Evolutionary conservation across 2,888 invertebrate genomes (phyloP).

Genomic region (Mechanitis messenoides): DNA sequence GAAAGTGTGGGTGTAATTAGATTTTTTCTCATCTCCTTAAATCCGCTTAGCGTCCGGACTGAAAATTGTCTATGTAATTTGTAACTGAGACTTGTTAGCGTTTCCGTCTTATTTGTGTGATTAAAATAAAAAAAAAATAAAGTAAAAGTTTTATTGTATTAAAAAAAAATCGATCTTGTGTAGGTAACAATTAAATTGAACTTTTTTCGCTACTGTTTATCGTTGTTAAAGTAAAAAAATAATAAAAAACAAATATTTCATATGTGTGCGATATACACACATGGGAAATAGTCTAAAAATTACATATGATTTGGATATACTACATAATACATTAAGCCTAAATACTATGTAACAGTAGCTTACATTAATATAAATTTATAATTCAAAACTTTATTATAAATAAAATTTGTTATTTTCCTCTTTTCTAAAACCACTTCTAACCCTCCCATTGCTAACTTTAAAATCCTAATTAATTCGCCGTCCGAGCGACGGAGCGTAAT

Average conservation of each 20-base stretch:
- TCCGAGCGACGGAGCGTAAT: conserved; percentile 63
- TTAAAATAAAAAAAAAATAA: conserved; percentile 30
- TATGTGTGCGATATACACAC: no score
- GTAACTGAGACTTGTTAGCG: conserved; percentile 74
- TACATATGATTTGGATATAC: no score
- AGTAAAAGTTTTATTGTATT: no score
- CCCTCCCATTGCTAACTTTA: conserved; percentile 36
- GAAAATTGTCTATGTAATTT: conserved; percentile 72
- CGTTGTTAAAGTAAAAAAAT: no score
- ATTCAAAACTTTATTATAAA: conserved; percentile 9
- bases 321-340: no score
- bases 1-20: conserved; percentile 70
- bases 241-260: no score
- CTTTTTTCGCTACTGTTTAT: no score
- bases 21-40: conserved; percentile 73
- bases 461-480: conserved; percentile 67
- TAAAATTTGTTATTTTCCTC: conserved; percentile 11
- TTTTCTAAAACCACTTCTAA: conserved; percentile 37
- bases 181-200: no score
- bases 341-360: no score
- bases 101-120: conserved; percentile 61
- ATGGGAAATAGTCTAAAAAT: no score
- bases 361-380: neutral
- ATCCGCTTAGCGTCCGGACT: conserved; percentile 57
- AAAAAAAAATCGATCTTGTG: no score